Base-by-base conservation (phyloP, 1,140 invertebrate genomes). In the Metopolophium dirhodum region DNA sequence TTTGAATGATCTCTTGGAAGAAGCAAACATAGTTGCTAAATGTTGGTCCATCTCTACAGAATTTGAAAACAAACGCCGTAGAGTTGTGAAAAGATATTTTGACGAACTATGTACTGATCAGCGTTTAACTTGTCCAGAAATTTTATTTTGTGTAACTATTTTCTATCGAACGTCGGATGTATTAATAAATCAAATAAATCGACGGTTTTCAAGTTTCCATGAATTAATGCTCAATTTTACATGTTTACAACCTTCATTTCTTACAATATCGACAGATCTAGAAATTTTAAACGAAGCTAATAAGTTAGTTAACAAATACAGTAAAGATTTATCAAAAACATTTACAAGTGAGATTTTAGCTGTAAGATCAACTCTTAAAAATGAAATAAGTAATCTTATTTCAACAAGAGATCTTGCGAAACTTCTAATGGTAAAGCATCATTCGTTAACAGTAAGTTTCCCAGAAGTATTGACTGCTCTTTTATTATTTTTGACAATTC, bases 331-430 rank as follows among this genome's bases (percentile, higher is more conserved):
- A 54, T 54, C 49, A 35, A 89, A 89, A 89, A 89, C 14, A 89
- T 54, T 54, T 89, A 89, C 87, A 89, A 89, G 26, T 89, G 30
- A 89, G 57, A 89, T 89, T 51, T 89, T 89, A 89, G 87, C 51
- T 89, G 87, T 89, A 89, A 57, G 49, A 51, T 89, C 87, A 49
- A 88, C 51, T 51, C 51, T 89, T 89, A 89, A 89, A 89, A 89
- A 89, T 89, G 4, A 51, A 89, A 89, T 37, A 54, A 89, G 87
- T 89, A 3, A 89, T 57, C 87, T 89, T 54, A 87, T 7, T 49
- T 87, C 45, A 87, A 87, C 11, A 8, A 87, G 45, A 87, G 85
- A 87, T 87, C 45, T 97, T 37, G 77, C 77, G 41, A 35, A 37
- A 37, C 68, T 77, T 77, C 35, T 77, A n/a, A 82, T 82, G 77